A percentile compares a stretch with the other conserved stretches of the same genome.
These are phyloP conservation scores for Drusus annulatus DNA, from an alignment of 1,140 invertebrate species.

Conservation along the genomic window DNA sequence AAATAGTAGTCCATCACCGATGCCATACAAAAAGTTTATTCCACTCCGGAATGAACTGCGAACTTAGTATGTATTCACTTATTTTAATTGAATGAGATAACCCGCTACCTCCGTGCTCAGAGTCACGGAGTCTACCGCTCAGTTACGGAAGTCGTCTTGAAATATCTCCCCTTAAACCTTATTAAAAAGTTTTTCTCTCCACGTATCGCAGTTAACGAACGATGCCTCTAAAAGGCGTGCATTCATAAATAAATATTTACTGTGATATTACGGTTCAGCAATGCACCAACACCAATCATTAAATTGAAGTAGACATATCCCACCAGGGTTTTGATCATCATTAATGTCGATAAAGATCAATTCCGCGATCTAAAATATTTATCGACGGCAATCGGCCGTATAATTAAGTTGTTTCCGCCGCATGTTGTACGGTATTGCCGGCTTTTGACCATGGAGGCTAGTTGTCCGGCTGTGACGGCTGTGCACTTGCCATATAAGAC, in stretches of 20 bases:
- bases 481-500: background rate
- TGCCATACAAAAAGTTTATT: too few species aligned
- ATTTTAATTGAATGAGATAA: too few species aligned
- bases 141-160: too few species aligned
- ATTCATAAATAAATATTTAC: background rate
- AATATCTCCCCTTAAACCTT: too few species aligned
- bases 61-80: too few species aligned
- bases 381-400: background rate
- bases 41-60: too few species aligned
- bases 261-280: background rate
- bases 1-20: too few species aligned
- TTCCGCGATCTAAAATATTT: background rate
- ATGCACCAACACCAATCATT: background rate
- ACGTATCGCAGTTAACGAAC: too few species aligned
- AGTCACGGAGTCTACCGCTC: too few species aligned
- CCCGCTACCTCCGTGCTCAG: too few species aligned
- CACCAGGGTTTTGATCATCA: background rate
- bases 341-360: background rate
- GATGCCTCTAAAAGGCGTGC: background rate
- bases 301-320: too few species aligned
- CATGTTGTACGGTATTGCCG: background rate
- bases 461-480: background rate
- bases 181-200: too few species aligned
- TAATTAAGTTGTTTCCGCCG: conserved; percentile 12
- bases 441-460: conserved; percentile 10